Evolutionary conservation across 1,140 invertebrate species (phyloP), one percentile per base, ranked within the genome.

Genomic region (Plectrocnemia conspersa): DNA sequence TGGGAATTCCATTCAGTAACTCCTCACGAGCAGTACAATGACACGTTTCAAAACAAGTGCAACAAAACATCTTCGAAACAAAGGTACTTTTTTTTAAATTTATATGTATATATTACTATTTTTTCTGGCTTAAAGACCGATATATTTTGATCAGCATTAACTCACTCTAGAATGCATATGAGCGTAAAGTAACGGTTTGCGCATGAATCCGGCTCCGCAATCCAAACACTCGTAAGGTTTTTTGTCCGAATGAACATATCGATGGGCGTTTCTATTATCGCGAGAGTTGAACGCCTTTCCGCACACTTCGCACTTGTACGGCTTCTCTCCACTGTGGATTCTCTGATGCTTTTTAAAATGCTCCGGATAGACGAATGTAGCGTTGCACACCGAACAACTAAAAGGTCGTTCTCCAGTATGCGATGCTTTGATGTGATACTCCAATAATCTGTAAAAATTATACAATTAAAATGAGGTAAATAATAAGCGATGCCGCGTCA

Each of bases 201-300:
- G 70, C 88, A 91, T 91, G 62, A 88, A 92, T 6, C 86, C 88
- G 59, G 81, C 78, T 2, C 85, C 86, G 64, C 89, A 92, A 1
- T 85, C 80, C 22, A 84, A 66, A 68, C 89, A 92, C 67, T 89
- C 86, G 64, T 90, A 92, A 0, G 88, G 88, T 62, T 91, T 91
- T 65, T 89, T 87, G 62, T 89, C 84, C 55, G 85, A 89, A 67
- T 92, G 89, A 33, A 89, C 83, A 68, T 89, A 90, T 35, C 86
- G 77, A 67, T 91, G 88, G 9, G 87, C 85, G 74, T 91, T 90
- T 47, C 88, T 76, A 67, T 91, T 91, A 69, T 91, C 89, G 35
- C 86, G 76, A 25, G 86, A 86, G 60, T 85, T 88, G 66, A 92
- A 91, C 18, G 82, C 78, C 67, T 91, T 91, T n/a, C 86, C 86